phyloP scores from a whole-genome alignment of 2,888 invertebrate species.

The Tachina lurida region DNA sequence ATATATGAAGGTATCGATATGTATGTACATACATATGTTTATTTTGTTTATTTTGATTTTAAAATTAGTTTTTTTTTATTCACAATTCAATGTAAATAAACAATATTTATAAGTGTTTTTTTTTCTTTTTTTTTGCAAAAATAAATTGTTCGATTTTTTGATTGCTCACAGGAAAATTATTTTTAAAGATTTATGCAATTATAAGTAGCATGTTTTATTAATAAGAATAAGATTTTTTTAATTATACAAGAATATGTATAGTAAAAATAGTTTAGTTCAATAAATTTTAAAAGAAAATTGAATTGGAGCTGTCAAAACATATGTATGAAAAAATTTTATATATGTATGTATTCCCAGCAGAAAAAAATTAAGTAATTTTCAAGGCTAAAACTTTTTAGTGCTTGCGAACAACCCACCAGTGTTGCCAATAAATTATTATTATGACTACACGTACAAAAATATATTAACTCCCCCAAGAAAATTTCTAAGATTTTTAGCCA shows the following conservation, averaged over 20 bases:
- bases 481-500: too few relatives aligned
- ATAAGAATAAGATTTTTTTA: conserved; percentile 6
- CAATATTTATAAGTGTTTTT: background rate
- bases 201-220: conserved; percentile 9
- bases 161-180: background rate
- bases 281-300: background rate
- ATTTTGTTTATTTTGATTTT: conserved; percentile 22
- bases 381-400: too few relatives aligned
- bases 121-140: background rate
- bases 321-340: background rate
- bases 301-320: background rate
- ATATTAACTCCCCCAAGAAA: too few relatives aligned
- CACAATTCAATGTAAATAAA: conserved; percentile 14
- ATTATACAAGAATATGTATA: background rate
- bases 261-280: background rate
- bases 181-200: background rate
- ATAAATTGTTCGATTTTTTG: background rate
- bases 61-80: background rate
- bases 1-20: too few relatives aligned
- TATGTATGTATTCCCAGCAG: background rate
- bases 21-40: too few relatives aligned
- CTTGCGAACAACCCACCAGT: too few relatives aligned
- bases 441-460: too few relatives aligned
- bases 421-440: too few relatives aligned
- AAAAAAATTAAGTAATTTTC: background rate